phyloP scores from a whole-genome alignment of 2,888 invertebrate species.

The Erebia aethiops region DNA sequence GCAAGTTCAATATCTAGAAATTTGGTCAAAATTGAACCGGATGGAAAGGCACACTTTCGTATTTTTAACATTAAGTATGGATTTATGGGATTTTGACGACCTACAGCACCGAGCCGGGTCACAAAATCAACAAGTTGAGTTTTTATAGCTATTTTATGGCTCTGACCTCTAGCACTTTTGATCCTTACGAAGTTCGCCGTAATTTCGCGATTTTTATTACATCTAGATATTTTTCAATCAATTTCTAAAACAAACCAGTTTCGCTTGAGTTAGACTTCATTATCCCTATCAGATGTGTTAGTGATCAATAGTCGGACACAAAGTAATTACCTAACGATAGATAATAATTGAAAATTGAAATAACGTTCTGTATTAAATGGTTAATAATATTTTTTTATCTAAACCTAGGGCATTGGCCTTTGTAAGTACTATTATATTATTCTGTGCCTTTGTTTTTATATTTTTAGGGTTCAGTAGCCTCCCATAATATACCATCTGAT shows the following conservation, averaged over 20 bases:
- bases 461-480: not conserved
- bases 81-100: no score
- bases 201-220: not conserved
- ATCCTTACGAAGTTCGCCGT: no score
- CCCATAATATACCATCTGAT: not conserved
- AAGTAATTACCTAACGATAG: conserved; percentile 1
- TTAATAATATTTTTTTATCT: conserved; percentile 1
- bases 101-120: no score
- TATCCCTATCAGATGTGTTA: conserved; percentile 2
- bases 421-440: no score
- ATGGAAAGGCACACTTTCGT: no score
- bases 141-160: no score
- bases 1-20: no score
- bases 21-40: no score
- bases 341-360: conserved; percentile 8
- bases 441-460: conserved; percentile 1
- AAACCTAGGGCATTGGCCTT: not conserved
- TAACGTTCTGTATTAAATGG: not conserved
- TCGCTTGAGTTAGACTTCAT: not conserved
- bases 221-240: no score
- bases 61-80: no score
- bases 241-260: not conserved
- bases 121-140: no score
- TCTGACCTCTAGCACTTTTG: no score
- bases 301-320: not conserved